These are phyloP conservation scores for Crax fasciolata DNA, from an alignment of 2,797 vertebrate genomes.

Conservation along the genomic window DNA sequence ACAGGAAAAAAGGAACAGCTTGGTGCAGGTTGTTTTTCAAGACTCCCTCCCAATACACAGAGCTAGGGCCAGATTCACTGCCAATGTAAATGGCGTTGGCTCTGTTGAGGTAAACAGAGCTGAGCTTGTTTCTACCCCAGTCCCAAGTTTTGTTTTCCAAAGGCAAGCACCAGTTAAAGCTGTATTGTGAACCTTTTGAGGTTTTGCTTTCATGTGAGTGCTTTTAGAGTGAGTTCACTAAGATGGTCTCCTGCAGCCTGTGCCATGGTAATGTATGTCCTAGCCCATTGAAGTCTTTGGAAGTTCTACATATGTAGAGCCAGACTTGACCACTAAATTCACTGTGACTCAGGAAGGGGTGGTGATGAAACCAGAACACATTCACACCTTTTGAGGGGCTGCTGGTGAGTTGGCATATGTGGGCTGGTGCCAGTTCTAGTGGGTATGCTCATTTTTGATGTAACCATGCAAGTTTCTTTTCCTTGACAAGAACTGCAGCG, in stretches of 20 bases:
- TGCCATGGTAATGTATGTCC: neutral
- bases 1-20: neutral
- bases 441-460: neutral
- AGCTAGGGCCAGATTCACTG: conserved; percentile 5
- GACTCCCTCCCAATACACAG: conserved; percentile 3
- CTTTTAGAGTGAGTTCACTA: neutral
- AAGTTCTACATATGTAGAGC: neutral
- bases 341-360: neutral
- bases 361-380: neutral
- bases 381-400: accelerated
- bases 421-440: accelerated
- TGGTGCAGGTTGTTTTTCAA: conserved; percentile 37
- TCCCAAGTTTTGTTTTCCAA: neutral
- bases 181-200: neutral
- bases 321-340: neutral
- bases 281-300: neutral
- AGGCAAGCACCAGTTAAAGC: neutral
- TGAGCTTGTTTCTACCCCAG: conserved; percentile 8
- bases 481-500: neutral
- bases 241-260: neutral
- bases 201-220: neutral
- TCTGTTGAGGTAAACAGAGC: neutral
- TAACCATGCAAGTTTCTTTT: neutral
- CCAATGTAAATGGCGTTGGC: neutral
- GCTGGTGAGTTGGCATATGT: accelerated